Conservation (phyloP, 2,797 vertebrate species). For the Parauchenoglanis punctatus region DNA sequence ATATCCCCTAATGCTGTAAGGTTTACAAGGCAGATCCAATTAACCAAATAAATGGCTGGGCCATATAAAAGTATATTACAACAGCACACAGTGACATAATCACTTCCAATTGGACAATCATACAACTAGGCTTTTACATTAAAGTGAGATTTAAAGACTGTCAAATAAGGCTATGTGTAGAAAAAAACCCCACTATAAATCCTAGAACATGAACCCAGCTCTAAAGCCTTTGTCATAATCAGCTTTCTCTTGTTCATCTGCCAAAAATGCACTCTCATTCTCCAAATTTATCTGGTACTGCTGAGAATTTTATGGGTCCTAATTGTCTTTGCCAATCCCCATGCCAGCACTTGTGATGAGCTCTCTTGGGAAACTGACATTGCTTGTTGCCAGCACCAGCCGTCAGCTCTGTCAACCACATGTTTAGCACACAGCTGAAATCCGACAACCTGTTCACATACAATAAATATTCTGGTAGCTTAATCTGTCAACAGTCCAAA, state of each 20-base stretch:
- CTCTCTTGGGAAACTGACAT: constrained; percentile 77
- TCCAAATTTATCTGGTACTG: constrained; percentile 51
- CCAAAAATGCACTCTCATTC: constrained; percentile 58
- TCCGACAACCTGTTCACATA: constrained; percentile 66
- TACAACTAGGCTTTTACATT: constrained; percentile 2
- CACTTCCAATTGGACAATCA: not conserved
- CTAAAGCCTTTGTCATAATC: constrained; percentile 72
- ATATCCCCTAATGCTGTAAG: not conserved
- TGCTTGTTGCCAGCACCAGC: constrained; percentile 72
- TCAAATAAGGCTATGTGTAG: constrained; percentile 25
- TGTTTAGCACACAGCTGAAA: constrained; percentile 72
- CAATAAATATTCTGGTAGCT: constrained; percentile 10
- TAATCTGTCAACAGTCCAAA: not conserved
- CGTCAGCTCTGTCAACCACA: constrained; percentile 67
- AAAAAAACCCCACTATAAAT: constrained; percentile 17
- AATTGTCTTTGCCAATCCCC: constrained; percentile 77
- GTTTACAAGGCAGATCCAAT: constrained; percentile 12
- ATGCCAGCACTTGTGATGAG: constrained; percentile 58
- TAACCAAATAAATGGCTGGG: constrained; percentile 16
- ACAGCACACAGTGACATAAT: not conserved
- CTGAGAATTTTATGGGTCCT: constrained; percentile 71
- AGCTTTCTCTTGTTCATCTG: constrained; percentile 74
- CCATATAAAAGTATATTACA: constrained; percentile 9
- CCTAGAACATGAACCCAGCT: constrained; percentile 40
- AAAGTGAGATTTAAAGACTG: constrained; percentile 10